These are phyloP conservation scores for Nothoprocta perdicaria DNA, from an alignment of 2,113 vertebrate species.

Conservation along the genomic window DNA sequence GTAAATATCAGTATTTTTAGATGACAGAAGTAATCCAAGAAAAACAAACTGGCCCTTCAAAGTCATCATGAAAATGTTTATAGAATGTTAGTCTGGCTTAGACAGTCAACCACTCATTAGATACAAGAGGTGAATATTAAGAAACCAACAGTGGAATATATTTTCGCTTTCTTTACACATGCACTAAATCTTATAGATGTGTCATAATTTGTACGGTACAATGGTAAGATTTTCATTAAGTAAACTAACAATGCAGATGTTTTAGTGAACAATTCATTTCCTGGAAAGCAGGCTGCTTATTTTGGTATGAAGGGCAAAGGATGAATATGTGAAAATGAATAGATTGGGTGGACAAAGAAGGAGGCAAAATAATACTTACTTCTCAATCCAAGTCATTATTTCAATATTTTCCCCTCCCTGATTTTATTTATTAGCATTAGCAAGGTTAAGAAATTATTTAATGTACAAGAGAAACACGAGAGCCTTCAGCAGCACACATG, in stretches of 20 bases:
- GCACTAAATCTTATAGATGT: not conserved
- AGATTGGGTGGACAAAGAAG: not conserved
- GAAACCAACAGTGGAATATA: not conserved
- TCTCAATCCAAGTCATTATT: not conserved
- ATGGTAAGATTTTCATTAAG: not conserved
- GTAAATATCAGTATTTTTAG: not conserved
- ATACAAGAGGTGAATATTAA: not conserved
- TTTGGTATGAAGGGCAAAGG: not conserved
- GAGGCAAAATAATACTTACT: not conserved
- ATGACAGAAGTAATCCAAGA: not conserved
- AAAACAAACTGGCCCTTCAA: not conserved
- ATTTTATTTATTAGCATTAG: not conserved
- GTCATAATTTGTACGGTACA: not conserved
- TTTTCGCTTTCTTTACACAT: not conserved
- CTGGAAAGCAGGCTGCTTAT: not conserved
- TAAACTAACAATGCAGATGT: fast-evolving
- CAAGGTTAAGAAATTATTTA: not conserved
- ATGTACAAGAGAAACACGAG: slow-evolving; percentile 4
- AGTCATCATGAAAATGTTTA: fast-evolving
- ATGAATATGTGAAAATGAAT: not conserved
- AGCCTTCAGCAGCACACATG: not conserved
- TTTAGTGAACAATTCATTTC: not conserved
- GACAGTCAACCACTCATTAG: not conserved
- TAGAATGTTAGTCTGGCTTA: not conserved
- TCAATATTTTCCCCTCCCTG: not conserved